These are phyloP conservation scores for Pseudopipra pipra DNA, from an alignment of 2,113 vertebrate species.

Conservation along the genomic window DNA sequence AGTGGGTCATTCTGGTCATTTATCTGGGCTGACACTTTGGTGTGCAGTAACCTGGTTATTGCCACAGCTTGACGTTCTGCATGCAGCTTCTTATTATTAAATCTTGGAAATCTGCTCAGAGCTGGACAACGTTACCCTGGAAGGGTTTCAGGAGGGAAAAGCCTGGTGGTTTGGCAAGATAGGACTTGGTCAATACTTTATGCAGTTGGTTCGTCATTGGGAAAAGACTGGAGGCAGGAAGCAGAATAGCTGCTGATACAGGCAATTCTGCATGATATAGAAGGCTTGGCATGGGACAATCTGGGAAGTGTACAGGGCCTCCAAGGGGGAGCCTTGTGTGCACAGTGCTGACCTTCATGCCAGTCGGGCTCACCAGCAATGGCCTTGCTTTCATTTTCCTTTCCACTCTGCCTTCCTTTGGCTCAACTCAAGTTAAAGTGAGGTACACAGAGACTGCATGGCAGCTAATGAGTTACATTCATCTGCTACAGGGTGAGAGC, in stretches of 20 bases:
- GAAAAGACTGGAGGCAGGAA: background rate
- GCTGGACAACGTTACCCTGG: background rate
- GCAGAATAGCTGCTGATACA: background rate
- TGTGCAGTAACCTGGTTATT: background rate
- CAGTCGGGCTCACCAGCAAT: fast-evolving
- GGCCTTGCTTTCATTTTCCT: background rate
- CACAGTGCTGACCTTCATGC: background rate
- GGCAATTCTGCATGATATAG: background rate
- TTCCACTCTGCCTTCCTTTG: background rate
- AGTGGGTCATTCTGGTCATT: background rate
- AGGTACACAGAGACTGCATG: background rate
- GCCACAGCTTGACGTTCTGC: background rate
- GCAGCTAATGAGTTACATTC: background rate
- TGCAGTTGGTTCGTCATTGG: background rate
- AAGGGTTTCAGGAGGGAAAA: background rate
- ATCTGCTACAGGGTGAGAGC: background rate
- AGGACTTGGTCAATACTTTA: fast-evolving
- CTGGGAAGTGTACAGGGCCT: background rate
- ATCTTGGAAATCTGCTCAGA: background rate
- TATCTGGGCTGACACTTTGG: background rate
- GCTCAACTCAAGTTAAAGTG: background rate
- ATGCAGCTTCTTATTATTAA: background rate
- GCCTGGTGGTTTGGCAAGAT: background rate
- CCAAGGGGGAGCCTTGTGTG: background rate
- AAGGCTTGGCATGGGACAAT: background rate